Conservation (phyloP, 2,797 vertebrate genomes). For the Perodicticus potto region DNA sequence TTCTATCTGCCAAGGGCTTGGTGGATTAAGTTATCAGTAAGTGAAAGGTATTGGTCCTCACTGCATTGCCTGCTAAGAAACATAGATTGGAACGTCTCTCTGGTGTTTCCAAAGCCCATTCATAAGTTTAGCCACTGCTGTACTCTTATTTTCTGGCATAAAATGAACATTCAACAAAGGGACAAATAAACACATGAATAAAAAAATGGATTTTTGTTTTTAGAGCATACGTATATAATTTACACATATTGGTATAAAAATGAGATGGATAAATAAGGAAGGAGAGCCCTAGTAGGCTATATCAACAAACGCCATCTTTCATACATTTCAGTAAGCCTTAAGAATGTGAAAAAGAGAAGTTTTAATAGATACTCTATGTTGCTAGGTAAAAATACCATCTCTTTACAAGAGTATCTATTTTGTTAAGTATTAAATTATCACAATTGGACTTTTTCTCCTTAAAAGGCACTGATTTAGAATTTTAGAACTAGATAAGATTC, state of each 20-base stretch:
- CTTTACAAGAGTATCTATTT: conserved; percentile 2
- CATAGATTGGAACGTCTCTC: neutral
- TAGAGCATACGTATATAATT: neutral
- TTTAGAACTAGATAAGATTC: neutral
- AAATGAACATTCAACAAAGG: conserved; percentile 14
- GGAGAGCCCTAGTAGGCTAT: neutral
- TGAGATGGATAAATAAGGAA: neutral
- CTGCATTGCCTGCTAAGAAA: neutral
- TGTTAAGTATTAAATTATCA: neutral
- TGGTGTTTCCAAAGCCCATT: neutral
- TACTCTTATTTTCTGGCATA: neutral
- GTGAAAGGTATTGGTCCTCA: neutral
- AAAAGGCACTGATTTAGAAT: neutral
- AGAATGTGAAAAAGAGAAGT: neutral
- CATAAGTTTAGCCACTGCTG: neutral
- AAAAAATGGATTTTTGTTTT: conserved; percentile 6
- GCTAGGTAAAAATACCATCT: neutral
- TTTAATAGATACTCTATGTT: neutral
- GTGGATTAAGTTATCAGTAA: neutral
- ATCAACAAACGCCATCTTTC: neutral
- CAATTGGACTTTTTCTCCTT: neutral
- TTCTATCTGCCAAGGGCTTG: conserved; percentile 24
- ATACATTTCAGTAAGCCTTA: neutral
- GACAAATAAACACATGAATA: neutral
- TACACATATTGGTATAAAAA: neutral